phyloP scores from a whole-genome alignment of 2,888 invertebrate species.

The Lithosia quadra region DNA sequence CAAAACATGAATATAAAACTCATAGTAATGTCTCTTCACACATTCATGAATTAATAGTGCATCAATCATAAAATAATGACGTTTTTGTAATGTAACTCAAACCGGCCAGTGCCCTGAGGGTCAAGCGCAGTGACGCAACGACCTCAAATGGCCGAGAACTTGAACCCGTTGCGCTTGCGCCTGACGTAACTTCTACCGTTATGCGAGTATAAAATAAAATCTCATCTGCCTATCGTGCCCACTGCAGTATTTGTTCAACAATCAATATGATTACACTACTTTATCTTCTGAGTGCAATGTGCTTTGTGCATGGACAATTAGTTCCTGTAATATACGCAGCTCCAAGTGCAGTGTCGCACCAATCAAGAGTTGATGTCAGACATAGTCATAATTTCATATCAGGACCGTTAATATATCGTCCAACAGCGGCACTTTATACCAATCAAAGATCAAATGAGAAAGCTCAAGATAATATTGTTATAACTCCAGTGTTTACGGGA shows the following conservation, averaged over 20 bases:
- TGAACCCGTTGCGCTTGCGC: conserved; percentile 69
- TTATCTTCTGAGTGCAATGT: conserved; percentile 58
- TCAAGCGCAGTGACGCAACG: conserved; percentile 72
- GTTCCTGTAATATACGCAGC: conserved; percentile 75
- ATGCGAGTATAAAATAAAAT: conserved; percentile 74
- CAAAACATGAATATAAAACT: background rate
- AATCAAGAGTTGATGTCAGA: conserved; percentile 84
- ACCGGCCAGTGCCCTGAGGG: conserved; percentile 73
- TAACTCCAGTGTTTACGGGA: conserved; percentile 55
- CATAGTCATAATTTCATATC: conserved; percentile 65
- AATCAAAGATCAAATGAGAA: conserved; percentile 52
- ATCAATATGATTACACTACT: conserved; percentile 70
- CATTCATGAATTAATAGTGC: conserved; percentile 26
- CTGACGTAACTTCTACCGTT: conserved; percentile 74
- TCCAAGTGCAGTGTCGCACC: conserved; percentile 86
- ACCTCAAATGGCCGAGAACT: conserved; percentile 76
- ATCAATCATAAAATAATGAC: conserved; percentile 51
- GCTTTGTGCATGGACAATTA: conserved; percentile 61
- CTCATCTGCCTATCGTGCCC: conserved; percentile 59
- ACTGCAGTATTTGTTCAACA: conserved; percentile 51
- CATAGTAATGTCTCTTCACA: background rate
- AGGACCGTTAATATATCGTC: conserved; percentile 69
- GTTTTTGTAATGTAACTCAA: conserved; percentile 64
- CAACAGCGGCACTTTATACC: conserved; percentile 55
- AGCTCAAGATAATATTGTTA: conserved; percentile 51